These are phyloP conservation scores for Garra rufa DNA, from an alignment of 2,113 vertebrate genomes.

Conservation along the genomic window DNA sequence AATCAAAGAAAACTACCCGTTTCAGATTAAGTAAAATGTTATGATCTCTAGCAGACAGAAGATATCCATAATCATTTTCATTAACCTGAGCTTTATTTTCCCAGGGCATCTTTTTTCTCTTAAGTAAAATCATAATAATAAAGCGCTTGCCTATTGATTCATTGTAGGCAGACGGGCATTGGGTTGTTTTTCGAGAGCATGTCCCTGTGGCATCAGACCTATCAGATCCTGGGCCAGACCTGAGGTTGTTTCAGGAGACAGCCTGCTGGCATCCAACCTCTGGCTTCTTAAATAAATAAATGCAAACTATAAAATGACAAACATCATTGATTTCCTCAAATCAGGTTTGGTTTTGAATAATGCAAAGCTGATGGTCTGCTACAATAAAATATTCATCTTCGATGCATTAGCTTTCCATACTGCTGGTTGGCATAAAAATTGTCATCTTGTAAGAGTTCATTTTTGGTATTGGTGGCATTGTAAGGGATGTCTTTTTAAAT, in stretches of 20 bases:
- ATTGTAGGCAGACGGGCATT: not conserved
- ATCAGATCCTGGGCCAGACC: not conserved
- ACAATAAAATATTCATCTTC: constrained; percentile 58
- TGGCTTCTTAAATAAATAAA: constrained; percentile 28
- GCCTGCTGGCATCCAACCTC: not conserved
- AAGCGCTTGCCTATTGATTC: not conserved
- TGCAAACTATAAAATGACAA: constrained; percentile 51
- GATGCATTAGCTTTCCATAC: constrained; percentile 44
- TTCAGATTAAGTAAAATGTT: not conserved
- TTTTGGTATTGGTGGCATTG: constrained; percentile 22
- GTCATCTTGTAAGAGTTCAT: constrained; percentile 30
- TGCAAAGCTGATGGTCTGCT: constrained; percentile 50
- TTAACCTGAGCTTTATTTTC: not conserved
- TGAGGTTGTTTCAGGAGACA: not conserved
- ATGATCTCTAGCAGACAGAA: not conserved
- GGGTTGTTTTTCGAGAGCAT: not conserved
- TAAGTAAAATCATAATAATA: not conserved
- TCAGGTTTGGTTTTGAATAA: constrained; percentile 57
- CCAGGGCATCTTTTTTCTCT: not conserved
- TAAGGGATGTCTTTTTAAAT: not conserved
- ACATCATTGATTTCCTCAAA: constrained; percentile 53
- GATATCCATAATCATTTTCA: constrained; percentile 11
- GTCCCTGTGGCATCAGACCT: not conserved
- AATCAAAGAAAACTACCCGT: not conserved
- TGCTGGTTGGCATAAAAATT: constrained; percentile 49